Evolutionary conservation across 2,113 vertebrate genomes (phyloP), one percentile per base, ranked within the genome.

Genomic region (Callocephalon fimbriatum): DNA sequence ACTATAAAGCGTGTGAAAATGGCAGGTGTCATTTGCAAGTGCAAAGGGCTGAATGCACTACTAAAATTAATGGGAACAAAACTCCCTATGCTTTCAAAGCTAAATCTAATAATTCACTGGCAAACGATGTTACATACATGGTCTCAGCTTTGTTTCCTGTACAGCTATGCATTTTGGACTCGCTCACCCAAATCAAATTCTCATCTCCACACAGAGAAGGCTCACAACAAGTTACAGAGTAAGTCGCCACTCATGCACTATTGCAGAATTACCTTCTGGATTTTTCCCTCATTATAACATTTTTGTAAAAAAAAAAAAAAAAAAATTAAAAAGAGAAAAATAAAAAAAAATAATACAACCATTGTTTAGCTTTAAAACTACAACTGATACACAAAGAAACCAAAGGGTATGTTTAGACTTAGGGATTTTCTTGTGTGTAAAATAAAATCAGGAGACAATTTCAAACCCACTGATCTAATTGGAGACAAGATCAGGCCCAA

Each of bases 1-100:
- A 10, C 19, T 21, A 8, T 26, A 7, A 38, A 44, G 31, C 12
- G 31, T 22, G 31, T 38, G 59, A 73, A 90, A 90, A 44, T 4
- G 37, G 70, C 22, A 17, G 1, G 29, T 18, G 53, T 19, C 58
- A 86, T 7, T 1, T 0, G 2, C 31, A 62, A 73, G 50, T 0
- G 1, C 13, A 62, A 85, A 70, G 27, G 42, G 70, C 44, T 72
- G 21, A 59, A 42, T 1, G 12, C 27, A 16, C 44, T 29, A 50
- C 53, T 50, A 29, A 76, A 86, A 96, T 51, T 23, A 86, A 76
- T 2, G 6, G 58, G 40, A 79, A 66, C 54, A 50, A 63, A 65
- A 38, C 53, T 76, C 58, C 51, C 71, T 22, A 8, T 48, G 8
- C 0, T 5, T 56, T 35, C 56, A 74, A 31, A 94, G 84, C 71